Conservation (phyloP, 2,797 vertebrate species). For the Tauraco hartlaubi region DNA sequence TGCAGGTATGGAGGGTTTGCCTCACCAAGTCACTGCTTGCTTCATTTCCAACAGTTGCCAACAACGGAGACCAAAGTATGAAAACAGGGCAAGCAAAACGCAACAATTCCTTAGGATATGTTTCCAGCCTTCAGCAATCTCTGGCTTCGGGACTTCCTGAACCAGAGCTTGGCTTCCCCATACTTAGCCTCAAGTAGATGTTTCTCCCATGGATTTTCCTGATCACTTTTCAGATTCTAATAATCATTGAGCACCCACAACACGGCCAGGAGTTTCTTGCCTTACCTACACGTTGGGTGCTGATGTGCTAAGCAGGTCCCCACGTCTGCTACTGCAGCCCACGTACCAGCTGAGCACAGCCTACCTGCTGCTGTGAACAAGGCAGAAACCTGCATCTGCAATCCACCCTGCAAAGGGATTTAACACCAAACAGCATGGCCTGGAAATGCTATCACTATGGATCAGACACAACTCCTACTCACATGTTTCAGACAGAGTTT, state of each 20-base stretch:
- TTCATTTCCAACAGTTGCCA: not conserved
- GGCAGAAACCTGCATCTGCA: not conserved
- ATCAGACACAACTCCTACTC: not conserved
- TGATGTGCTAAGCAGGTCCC: not conserved
- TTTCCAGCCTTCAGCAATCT: conserved; percentile 18
- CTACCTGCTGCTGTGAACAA: not conserved
- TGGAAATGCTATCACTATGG: not conserved
- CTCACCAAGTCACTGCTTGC: conserved; percentile 21
- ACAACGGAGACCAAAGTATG: not conserved
- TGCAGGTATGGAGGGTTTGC: not conserved
- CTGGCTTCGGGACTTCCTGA: conserved; percentile 32
- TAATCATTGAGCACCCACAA: not conserved
- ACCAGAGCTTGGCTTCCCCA: not conserved
- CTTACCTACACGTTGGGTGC: rapidly evolving
- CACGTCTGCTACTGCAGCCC: not conserved
- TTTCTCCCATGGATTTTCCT: not conserved
- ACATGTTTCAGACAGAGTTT: not conserved
- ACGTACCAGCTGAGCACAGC: not conserved
- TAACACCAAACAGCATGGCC: not conserved
- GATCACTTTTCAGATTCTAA: not conserved
- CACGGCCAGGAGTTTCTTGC: rapidly evolving
- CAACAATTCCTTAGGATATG: not conserved
- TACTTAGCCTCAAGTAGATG: not conserved
- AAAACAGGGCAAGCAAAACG: conserved; percentile 7
- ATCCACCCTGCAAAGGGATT: not conserved